phyloP scores from a whole-genome alignment of 2,888 invertebrate genomes.

The Cecidostiba fungosa region DNA sequence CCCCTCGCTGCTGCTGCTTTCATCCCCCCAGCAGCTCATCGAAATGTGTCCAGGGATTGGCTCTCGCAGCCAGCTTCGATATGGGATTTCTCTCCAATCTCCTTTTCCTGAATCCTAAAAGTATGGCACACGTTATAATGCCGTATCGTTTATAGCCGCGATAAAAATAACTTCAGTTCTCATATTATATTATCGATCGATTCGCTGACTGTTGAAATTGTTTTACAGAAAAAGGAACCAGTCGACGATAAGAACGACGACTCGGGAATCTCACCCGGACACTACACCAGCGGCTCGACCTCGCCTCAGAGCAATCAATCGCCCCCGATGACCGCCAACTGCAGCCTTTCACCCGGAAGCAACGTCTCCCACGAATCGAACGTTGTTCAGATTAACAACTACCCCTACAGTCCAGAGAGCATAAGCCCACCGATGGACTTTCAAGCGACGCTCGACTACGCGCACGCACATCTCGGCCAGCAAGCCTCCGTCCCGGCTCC shows the following conservation, averaged over 20 bases:
- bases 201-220: background rate
- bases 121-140: background rate
- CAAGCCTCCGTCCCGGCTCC: slow-evolving; percentile 10
- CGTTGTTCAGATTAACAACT: slow-evolving; percentile 13
- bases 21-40: background rate
- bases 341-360: slow-evolving; percentile 69
- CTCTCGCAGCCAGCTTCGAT: background rate
- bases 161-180: slow-evolving; percentile 53
- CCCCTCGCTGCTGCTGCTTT: background rate
- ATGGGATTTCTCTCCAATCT: slow-evolving; percentile 35
- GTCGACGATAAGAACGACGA: slow-evolving; percentile 70
- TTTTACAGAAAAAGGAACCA: slow-evolving; percentile 60
- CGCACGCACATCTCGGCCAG: slow-evolving; percentile 65
- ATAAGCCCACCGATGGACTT: slow-evolving; percentile 63
- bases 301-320: slow-evolving; percentile 70
- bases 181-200: background rate
- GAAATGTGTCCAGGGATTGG: slow-evolving; percentile 29
- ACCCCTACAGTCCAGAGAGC: slow-evolving; percentile 55
- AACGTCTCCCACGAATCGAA: slow-evolving; percentile 27
- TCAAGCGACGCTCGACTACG: slow-evolving; percentile 59
- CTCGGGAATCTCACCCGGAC: slow-evolving; percentile 77
- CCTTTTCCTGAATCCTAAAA: background rate
- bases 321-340: slow-evolving; percentile 69
- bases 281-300: slow-evolving; percentile 71
- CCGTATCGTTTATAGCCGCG: slow-evolving; percentile 25